Conservation (phyloP, 2,888 invertebrate genomes). For the Hydrotaea cyrtoneurina region DNA sequence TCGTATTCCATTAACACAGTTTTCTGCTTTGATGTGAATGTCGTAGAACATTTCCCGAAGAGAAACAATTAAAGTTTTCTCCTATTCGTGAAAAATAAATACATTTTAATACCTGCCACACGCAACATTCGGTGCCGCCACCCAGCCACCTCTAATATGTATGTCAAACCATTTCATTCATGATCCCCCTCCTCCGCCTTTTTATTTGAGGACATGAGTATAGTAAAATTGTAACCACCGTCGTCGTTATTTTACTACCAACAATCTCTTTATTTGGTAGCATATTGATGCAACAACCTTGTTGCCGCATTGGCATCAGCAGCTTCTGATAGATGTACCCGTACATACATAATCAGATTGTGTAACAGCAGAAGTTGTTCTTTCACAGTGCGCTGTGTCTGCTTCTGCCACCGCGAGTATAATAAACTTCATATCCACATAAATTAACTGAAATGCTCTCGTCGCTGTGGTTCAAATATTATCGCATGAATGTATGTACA, state of each 20-base stretch:
- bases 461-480: neutral
- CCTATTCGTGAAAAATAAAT: neutral
- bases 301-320: neutral
- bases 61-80: neutral
- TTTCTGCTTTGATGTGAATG: neutral
- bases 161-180: neutral
- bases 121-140: neutral
- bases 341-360: neutral
- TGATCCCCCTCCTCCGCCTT: neutral
- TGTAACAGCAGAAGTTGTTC: neutral
- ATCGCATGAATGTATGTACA: too few relatives aligned
- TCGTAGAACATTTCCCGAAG: neutral
- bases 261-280: neutral
- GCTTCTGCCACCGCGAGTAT: neutral
- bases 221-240: neutral
- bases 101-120: slow-evolving; percentile 1
- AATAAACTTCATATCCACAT: neutral
- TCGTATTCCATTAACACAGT: neutral
- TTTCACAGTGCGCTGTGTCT: too few relatives aligned
- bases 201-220: too few relatives aligned
- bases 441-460: slow-evolving; percentile 24
- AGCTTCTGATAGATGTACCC: too few relatives aligned
- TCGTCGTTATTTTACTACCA: neutral
- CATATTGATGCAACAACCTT: neutral
- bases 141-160: neutral